Percentiles rank a stretch among this genome's conserved stretches.
phyloP scores from a whole-genome alignment of 2,113 vertebrate species.

The Eptatretus burgeri region DNA sequence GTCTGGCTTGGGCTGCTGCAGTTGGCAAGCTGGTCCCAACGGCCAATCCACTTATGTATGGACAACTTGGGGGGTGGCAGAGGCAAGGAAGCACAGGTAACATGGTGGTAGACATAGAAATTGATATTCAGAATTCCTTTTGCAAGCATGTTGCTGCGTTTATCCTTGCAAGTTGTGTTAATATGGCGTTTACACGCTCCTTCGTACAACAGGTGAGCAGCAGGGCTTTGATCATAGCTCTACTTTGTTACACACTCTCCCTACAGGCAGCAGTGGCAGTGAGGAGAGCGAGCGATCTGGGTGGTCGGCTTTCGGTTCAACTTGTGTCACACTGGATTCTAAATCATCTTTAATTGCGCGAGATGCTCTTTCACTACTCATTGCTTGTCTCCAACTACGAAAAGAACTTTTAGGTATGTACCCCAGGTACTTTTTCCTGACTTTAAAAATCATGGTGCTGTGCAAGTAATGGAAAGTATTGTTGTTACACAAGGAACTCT shows the following conservation, averaged over 20 bases:
- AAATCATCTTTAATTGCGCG: conserved; percentile 76
- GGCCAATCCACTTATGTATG: conserved; percentile 31
- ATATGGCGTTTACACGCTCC: too few species aligned
- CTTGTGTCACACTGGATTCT: conserved; percentile 64
- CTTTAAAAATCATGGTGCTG: too few species aligned
- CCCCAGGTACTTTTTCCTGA: not conserved
- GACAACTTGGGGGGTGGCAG: conserved; percentile 23
- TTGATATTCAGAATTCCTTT: too few species aligned
- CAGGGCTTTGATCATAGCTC: conserved; percentile 5
- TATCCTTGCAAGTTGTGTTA: too few species aligned
- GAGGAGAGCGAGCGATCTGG: conserved; percentile 75
- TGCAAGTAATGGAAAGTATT: too few species aligned
- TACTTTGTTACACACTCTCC: conserved; percentile 7
- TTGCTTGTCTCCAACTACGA: conserved; percentile 82
- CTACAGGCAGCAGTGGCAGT: conserved; percentile 78
- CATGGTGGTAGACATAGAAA: not conserved
- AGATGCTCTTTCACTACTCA: conserved; percentile 70
- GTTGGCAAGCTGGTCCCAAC: conserved; percentile 74
- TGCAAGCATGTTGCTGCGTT: too few species aligned
- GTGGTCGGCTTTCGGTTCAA: conserved; percentile 52
- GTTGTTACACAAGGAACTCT: too few species aligned
- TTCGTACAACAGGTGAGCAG: too few species aligned
- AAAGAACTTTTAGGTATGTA: conserved; percentile 57
- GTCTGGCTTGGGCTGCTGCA: conserved; percentile 81
- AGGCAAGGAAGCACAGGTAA: conserved; percentile 84